Conservation (phyloP, 2,888 invertebrate genomes). For the Allophyes oxyacanthae region DNA sequence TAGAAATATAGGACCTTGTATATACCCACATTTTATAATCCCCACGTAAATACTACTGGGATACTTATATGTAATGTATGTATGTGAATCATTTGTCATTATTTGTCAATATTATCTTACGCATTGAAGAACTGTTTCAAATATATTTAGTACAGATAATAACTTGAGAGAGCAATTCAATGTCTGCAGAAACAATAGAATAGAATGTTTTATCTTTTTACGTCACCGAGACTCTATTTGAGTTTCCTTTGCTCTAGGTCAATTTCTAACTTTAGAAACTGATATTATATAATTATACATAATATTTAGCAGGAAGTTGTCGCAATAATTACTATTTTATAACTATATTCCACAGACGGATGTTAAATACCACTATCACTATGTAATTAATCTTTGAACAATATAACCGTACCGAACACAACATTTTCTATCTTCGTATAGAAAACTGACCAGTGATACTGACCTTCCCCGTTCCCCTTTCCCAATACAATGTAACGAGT, state of each 20-base stretch:
- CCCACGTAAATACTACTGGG: no score
- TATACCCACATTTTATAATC: no score
- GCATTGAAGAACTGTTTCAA: no score
- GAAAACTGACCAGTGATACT: constrained; percentile 40
- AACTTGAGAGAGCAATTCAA: constrained; percentile 1
- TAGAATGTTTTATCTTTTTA: constrained; percentile 34
- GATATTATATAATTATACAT: constrained; percentile 4
- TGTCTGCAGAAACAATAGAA: constrained; percentile 17
- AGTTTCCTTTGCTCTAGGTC: constrained; percentile 34
- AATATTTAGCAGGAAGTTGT: constrained; percentile 44
- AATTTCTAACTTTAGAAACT: constrained; percentile 18
- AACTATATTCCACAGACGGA: constrained; percentile 43
- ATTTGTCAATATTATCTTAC: no score
- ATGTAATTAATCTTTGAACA: constrained; percentile 58
- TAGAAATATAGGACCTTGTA: no score
- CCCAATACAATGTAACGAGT: constrained; percentile 8
- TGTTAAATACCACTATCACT: constrained; percentile 59
- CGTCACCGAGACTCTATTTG: constrained; percentile 26
- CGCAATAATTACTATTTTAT: constrained; percentile 40
- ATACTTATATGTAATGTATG: no score
- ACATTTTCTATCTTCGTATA: constrained; percentile 58
- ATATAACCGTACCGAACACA: constrained; percentile 53
- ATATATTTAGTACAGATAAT: no score
- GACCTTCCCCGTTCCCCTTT: constrained; percentile 45
- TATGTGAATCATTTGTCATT: no score